Base-by-base conservation (phyloP, 2,113 vertebrate genomes). In the Spizaetus ornatus region DNA sequence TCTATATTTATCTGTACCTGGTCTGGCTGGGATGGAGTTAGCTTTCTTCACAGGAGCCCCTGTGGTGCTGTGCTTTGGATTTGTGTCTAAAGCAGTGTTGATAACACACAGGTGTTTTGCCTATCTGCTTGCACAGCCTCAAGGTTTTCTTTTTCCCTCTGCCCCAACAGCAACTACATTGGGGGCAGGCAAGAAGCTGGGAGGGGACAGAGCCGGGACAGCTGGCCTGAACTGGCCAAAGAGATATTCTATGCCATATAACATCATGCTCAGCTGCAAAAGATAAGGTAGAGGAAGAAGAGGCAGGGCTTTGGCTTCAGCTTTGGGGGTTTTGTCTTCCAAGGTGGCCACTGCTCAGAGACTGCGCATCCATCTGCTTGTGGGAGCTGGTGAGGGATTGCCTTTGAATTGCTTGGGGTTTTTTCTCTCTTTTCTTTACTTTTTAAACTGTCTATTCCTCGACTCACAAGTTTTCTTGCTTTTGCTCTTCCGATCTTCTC, bases 151-250 rank as follows among this genome's bases (percentile, higher is more conserved):
- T 86, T 65, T 47, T 43, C 26, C 50, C 42, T 29, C 22, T 73
- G 13, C 6, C 7, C 2, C 6, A 1, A 10, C 20, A 65, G 55
- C 32, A 56, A 32, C n/a, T 12, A 56, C 31, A 31, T 40, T 0
- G 0, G 17, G 25, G 10, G 26, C 42, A 78, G 65, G 17, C 40
- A 69, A 53, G 62, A 69, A 40, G 25, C 40, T 48, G 63, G n/a
- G 40, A 83, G 20, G 55, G 38, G 36, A 66, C 36, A 65, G 11
- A 43, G 16, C 16, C 0, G 0, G 31, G 36, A 69, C 31, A 43
- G 56, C 20, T 48, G 20, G 25, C 25, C 42, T 0, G 1, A 65
- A n/a, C 20, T 42, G n/a, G 20, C 31, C 61, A 48, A 16, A 50
- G 6, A 12, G 25, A 67, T 67, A 58, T 25, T n/a, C 52, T 43